A percentile compares a stretch with the other conserved stretches of the same genome.
Evolutionary conservation across 2,797 vertebrate species (phyloP).

Genomic region (Potorous gilbertii): DNA sequence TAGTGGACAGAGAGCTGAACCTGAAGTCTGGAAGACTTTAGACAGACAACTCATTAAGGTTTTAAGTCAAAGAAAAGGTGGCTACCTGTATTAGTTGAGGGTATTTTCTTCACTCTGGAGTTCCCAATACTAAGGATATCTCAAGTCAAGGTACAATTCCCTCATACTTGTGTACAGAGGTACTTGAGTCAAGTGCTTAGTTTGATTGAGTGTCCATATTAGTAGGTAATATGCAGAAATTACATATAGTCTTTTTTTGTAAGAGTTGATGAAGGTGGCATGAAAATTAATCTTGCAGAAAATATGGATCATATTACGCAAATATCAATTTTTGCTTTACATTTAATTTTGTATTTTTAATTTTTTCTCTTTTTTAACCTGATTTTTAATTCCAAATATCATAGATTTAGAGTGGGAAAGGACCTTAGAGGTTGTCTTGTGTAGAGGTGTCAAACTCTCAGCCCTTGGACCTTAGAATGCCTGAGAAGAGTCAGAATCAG

Average conservation of each 20-base stretch:
- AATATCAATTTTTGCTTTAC: background rate
- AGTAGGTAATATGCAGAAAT: background rate
- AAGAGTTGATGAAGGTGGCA: background rate
- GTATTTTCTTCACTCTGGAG: background rate
- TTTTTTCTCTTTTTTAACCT: background rate
- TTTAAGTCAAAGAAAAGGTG: background rate
- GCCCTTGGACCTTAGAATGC: background rate
- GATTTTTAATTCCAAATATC: conserved; percentile 15
- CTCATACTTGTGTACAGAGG: background rate
- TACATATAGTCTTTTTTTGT: background rate
- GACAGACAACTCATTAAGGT: background rate
- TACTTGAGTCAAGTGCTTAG: background rate
- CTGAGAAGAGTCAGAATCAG: background rate
- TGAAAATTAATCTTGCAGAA: background rate
- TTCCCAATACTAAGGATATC: background rate
- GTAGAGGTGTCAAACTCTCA: background rate
- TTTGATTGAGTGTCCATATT: background rate
- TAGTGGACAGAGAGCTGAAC: background rate
- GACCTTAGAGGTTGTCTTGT: background rate
- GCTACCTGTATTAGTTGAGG: background rate
- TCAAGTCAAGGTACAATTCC: background rate
- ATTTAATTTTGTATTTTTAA: conserved; percentile 18
- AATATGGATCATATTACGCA: background rate
- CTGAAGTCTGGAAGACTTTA: background rate
- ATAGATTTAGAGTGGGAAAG: background rate